Percentiles rank a stretch among this genome's conserved stretches.
Conservation (phyloP, 2,113 vertebrate species). For the Megaceryle maxima region DNA sequence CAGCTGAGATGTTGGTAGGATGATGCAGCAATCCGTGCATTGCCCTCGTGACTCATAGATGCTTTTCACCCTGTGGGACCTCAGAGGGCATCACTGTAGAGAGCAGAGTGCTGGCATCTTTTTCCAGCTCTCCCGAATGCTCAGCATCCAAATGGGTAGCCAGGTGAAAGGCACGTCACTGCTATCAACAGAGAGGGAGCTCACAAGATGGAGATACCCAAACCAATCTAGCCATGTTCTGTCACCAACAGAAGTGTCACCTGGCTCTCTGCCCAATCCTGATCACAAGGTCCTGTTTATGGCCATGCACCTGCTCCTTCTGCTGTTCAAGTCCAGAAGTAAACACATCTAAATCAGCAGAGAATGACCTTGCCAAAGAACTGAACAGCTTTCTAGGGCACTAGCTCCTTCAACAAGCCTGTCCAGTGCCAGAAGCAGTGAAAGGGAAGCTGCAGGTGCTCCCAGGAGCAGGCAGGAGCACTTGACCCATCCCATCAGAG, state of each 20-base stretch:
- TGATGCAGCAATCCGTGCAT: neutral
- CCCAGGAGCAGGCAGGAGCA: neutral
- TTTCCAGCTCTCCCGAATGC: neutral
- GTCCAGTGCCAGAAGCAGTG: neutral
- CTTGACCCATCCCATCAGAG: neutral
- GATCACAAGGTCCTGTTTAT: neutral
- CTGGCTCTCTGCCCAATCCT: neutral
- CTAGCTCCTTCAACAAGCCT: fast-evolving
- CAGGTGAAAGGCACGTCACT: fast-evolving
- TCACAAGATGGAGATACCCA: neutral
- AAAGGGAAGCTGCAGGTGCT: neutral
- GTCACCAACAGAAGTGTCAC: neutral
- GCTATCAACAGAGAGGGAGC: fast-evolving
- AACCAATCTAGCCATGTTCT: neutral
- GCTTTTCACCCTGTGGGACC: fast-evolving
- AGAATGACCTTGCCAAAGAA: neutral
- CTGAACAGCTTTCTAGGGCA: neutral
- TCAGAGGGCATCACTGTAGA: fast-evolving
- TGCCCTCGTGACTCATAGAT: fast-evolving
- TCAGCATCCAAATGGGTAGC: neutral
- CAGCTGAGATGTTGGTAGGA: neutral
- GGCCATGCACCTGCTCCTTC: neutral
- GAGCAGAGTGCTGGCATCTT: fast-evolving
- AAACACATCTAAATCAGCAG: neutral
- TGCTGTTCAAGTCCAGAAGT: neutral